phyloP scores from a whole-genome alignment of 2,888 invertebrate species.

The Julus scandinavius region DNA sequence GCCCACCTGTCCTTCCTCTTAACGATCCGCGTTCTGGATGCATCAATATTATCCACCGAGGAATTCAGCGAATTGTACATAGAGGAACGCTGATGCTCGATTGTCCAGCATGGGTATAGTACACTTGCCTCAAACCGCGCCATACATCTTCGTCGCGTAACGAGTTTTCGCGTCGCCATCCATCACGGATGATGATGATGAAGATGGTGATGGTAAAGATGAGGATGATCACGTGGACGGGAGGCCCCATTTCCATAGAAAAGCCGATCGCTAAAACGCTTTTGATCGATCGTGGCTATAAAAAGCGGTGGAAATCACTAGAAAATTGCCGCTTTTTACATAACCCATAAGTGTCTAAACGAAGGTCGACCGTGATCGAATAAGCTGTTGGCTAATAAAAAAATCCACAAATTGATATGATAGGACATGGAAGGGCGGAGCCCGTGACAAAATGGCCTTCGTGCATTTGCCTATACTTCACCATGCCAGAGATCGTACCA shows the following conservation, averaged over 20 bases:
- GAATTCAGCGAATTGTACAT: background rate
- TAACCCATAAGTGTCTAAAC: background rate
- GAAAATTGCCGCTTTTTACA: background rate
- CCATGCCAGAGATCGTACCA: too few relatives aligned
- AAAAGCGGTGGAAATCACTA: conserved; percentile 1
- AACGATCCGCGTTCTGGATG: background rate
- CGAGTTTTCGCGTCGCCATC: background rate
- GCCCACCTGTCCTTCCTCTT: background rate
- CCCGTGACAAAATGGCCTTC: background rate
- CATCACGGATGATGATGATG: background rate
- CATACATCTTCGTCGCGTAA: background rate
- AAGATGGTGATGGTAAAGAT: background rate
- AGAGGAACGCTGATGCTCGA: too few relatives aligned
- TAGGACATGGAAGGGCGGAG: background rate
- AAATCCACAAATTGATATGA: background rate
- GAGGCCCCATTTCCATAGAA: background rate
- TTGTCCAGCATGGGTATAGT: too few relatives aligned
- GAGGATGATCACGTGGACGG: background rate
- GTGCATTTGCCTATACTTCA: too few relatives aligned
- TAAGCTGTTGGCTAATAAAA: background rate
- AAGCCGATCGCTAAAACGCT: background rate
- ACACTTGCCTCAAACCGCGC: background rate
- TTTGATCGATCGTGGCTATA: background rate
- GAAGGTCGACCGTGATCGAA: background rate
- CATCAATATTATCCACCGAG: background rate